Base-by-base conservation (phyloP, 2,797 vertebrate genomes). In the Enteromius afrohamiltoni region DNA sequence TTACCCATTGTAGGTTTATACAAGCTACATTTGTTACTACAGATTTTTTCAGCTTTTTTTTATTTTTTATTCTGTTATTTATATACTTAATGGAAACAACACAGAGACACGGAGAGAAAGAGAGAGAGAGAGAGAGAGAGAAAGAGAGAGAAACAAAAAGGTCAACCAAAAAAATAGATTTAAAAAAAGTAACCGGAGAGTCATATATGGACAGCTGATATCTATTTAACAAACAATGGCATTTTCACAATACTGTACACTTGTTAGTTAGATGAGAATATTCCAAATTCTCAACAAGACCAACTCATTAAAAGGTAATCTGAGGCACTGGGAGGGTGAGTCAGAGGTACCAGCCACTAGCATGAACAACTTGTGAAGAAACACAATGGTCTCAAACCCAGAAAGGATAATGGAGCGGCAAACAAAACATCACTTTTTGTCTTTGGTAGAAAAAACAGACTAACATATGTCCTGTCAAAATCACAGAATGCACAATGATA, bases 1-100 rank as follows among this genome's bases (percentile, higher is more conserved):
- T 95, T 93, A 94, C 94, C 94, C 94, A 94, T 94, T 91, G 86
- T 90, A 91, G 91, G 88, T 93, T 94, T 95, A 95, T 97, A 97
- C 95, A 97, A 96, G 96, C 96, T 97, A 96, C 95, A 96, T 94
- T 92, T 96, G 93, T 94, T 94, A 94, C 96, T 96, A 95, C 94
- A 95, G 86, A 93, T 95, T 92, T 90, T 90, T 88, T 88, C 88
- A 93, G 94, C 93, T 79, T 92, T 89, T 89, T 95, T 94, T 94
- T 89, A 11, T 91, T 89, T 90, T 88, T 89, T 62, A 75, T 73
- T 82, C 82, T 85, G 79, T 82, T 85, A 89, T 89, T 88, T 87
- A 89, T 85, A 70, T 88, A 78, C 40, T 83, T 53, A 88, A 87
- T 87, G 86, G 85, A 87, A 89, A 89, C 85, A 89, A 87, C 80